Base-by-base conservation (phyloP, 2,888 invertebrate genomes). In the Heliconius charithonia region DNA sequence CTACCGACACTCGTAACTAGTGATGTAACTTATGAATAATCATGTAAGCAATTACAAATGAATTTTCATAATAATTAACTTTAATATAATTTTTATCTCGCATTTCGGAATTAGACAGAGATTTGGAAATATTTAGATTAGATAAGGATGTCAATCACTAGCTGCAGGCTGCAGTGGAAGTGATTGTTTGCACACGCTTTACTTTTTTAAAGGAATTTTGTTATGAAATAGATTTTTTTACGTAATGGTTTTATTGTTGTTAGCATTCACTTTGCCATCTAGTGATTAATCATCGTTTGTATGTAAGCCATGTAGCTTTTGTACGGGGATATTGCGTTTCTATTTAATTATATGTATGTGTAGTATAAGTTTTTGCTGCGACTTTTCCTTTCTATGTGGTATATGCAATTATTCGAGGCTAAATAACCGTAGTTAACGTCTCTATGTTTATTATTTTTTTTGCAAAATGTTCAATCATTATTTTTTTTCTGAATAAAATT, bases 1-100 rank as follows among this genome's bases (percentile, higher is more conserved):
- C 77, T 62, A 62, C 67, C 67, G 4, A 74, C 73, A 67, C 16
- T 78, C 62, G 45, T 62, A 25, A 66, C 59, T 74, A 41, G 59
- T 80, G 77, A 75, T 45, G 79, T 75, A 77, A 80, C 71, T 19
- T 71, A 80, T 80, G 71, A 80, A 80, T 80, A 80, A n/a, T 80
- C 75, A 77, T 80, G 71, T 72, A 73, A 67, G 27, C 70, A 79
- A 79, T 79, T 76, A 79, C 73, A 69, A 79, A 70, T 37, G 19
- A 77, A 56, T 73, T 79, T 76, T 79, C 76, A 76, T 74, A 79
- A 76, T 73, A 63, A 69, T 51, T 51, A 45, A 73, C 62, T 29
- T 29, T 66, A 62, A 73, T 59, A 67, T 66, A 69, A 59, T 75
- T 79, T 72, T 76, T 76, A 76, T 79, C 59, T 79, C 63, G 16